These are phyloP conservation scores for Mesorhabditis spiculigera DNA, from an alignment of 2,888 invertebrate species.

Conservation along the genomic window DNA sequence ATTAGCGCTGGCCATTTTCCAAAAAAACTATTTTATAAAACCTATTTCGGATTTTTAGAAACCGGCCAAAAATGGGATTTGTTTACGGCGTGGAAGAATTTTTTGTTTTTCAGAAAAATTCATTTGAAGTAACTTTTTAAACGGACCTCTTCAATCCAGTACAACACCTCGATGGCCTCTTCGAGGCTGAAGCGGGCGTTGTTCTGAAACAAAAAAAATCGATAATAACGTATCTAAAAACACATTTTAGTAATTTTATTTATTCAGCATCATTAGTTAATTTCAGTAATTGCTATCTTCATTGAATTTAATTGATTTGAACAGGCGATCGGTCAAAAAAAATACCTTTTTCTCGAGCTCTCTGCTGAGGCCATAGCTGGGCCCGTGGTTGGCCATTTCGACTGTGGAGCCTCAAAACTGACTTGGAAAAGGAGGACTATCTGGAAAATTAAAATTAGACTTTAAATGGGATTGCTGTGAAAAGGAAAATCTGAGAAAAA, in stretches of 20 bases:
- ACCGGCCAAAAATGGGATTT: too few relatives aligned
- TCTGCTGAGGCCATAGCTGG: slow-evolving; percentile 58
- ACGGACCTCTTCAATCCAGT: slow-evolving; percentile 61
- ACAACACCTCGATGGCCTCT: slow-evolving; percentile 61
- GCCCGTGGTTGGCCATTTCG: slow-evolving; percentile 59
- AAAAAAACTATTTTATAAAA: slow-evolving; percentile 2
- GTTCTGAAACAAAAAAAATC: slow-evolving; percentile 56
- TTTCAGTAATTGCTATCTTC: neutral
- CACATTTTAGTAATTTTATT: neutral
- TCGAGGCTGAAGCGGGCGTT: slow-evolving; percentile 63
- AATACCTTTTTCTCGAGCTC: slow-evolving; percentile 58
- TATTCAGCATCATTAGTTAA: too few relatives aligned
- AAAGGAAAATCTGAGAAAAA: too few relatives aligned
- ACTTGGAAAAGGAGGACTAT: neutral
- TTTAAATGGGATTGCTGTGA: neutral
- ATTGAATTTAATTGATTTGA: neutral
- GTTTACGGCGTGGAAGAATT: too few relatives aligned
- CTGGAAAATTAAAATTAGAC: neutral
- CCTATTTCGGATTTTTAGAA: too few relatives aligned
- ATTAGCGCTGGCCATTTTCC: slow-evolving; percentile 18
- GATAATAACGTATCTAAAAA: neutral
- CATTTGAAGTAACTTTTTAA: slow-evolving; percentile 14
- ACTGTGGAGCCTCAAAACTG: neutral
- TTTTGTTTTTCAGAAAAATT: too few relatives aligned
- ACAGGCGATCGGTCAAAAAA: neutral